Base-by-base conservation (phyloP, 2,113 vertebrate species). In the Nymphicus hollandicus region DNA sequence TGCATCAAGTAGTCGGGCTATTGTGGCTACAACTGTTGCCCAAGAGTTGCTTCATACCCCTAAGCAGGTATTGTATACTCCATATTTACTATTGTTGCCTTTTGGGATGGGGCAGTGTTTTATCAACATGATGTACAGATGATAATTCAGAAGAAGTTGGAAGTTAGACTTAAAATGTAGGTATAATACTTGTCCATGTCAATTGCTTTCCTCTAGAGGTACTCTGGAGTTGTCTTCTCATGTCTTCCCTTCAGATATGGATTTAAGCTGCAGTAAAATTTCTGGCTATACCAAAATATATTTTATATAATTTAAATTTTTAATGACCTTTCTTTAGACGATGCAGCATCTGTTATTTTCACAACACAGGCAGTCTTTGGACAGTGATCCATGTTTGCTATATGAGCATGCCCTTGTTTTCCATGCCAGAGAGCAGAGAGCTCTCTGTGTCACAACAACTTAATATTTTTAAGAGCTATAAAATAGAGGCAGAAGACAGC, bases 31-130 rank as follows among this genome's bases (percentile, higher is more conserved):
- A 13, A 95, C 98, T 1, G 92, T 97, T 13, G 99, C 99, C 8
- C 98, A 99, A 53, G 99, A 99, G 94, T 97, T 99, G 66, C 98
- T 99, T 31, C 99, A 98, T 23, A 98, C 95, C 63, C 98, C 98
- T 23, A 99, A 99, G 93, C 99, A 99, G 99, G 99, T 99, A 96
- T 17, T 8, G 28, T 28, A 5, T 29, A 3, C 58, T 55, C 80
- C 25, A 4, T 9, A 50, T 20, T 64, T 31, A 3, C 49, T 81
- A 20, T 47, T 7, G 35, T 44, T 86, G 70, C 39, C 27, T 43
- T 44, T 66, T 77, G 76, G 64, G 47, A 9, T 52, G 77, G 50
- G 66, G 5, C 50, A 64, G 50, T 31, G 6, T 37, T 78, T 71
- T 18, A 14, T 22, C 60, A 35, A 7, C 0, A 3, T 33, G 9